These are phyloP conservation scores for Notiomystis cincta DNA, from an alignment of 2,113 vertebrate genomes.

Conservation along the genomic window DNA sequence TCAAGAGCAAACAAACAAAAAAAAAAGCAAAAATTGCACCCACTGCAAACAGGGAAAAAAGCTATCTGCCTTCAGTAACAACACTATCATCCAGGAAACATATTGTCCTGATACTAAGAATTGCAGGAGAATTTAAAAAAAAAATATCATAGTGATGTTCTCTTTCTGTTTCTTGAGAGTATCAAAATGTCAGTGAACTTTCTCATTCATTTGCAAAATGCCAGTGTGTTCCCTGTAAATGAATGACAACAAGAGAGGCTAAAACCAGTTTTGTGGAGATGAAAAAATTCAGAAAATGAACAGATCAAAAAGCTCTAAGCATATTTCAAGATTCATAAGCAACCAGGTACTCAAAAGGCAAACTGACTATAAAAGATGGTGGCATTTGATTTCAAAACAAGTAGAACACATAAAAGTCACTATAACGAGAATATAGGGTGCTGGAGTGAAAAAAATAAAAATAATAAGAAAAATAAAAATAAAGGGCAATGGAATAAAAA, in stretches of 20 bases:
- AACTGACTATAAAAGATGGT: neutral
- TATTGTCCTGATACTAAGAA: neutral
- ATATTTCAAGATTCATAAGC: neutral
- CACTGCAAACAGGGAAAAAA: neutral
- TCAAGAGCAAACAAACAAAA: neutral
- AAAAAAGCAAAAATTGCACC: neutral
- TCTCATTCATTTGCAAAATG: neutral
- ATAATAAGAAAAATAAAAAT: neutral
- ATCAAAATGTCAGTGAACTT: neutral
- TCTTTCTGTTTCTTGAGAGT: neutral
- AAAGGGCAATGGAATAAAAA: neutral
- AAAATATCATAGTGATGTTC: neutral
- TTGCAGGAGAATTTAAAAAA: neutral
- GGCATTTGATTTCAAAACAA: neutral
- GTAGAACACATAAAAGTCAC: neutral
- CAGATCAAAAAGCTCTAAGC: neutral
- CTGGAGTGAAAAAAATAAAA: neutral
- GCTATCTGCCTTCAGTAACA: neutral
- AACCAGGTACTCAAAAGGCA: neutral
- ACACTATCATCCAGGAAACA: neutral
- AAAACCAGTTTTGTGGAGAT: neutral
- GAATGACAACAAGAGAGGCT: neutral
- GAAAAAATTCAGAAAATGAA: neutral
- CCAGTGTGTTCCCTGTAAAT: neutral
- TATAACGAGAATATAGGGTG: neutral